Evolutionary conservation across 2,888 invertebrate species (phyloP), one percentile per base, ranked within the genome.

Genomic region (Polymixis lichenea): DNA sequence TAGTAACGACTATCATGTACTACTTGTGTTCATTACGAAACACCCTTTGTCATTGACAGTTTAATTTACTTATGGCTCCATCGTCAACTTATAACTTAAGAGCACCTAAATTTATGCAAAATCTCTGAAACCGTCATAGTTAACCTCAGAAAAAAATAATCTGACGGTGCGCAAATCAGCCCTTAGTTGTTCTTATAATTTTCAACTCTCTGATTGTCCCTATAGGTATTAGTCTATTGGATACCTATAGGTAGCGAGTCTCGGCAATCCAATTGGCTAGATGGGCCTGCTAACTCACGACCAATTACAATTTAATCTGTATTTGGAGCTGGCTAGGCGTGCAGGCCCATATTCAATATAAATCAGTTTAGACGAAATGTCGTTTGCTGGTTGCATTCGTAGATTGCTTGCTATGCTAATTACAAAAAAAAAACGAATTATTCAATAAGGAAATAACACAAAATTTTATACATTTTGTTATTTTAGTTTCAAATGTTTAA

Each of bases 251-350:
- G 22, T 49, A 49, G 51, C 43, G 19, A 56, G 2, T 51, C 28
- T 82, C 43, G 8, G 22, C n/a, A 61, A 82, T 62, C 53, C 56
- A 76, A 85, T 82, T 28, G 7, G 28, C 49, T 76, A 43, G 71
- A 68, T 64, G 58, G 56, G 51, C 15, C 28, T n/a, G 55, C 67
- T 68, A 71, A 71, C 69, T 73, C 55, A 56, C 22, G n/a, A 64
- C 65, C 58, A 84, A 84, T 86, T 77, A 68, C 61, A 53, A 76
- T 71, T 58, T 86, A 77, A 86, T 86, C 66, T 65, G 32, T 61
- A 72, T 75, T 55, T 32, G 28, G 5, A 67, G 9, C 28, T 25
- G 7, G 25, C 38, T 6, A 53, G 38, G 15, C 51, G 49, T 38
- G 56, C 32, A n/a, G 38, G 38, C 43, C 73, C 25, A 67, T 73